phyloP scores from a whole-genome alignment of 2,888 invertebrate species.

The Tetragonisca angustula region DNA sequence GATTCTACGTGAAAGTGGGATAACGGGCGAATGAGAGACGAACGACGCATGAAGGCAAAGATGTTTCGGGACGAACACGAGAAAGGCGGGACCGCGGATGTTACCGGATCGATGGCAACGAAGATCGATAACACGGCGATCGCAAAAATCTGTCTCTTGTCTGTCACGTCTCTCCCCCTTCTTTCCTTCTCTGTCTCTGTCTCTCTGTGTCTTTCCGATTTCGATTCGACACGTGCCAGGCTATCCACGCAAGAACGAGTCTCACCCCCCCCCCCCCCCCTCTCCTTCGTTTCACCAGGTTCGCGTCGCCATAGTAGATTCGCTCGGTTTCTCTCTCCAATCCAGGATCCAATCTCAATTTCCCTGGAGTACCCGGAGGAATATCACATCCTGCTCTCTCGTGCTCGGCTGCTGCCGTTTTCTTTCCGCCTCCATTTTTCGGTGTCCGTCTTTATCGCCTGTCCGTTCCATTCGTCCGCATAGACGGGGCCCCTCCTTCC shows the following conservation, averaged over 20 bases:
- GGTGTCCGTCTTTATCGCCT: conserved; percentile 53
- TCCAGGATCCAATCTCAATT: conserved; percentile 78
- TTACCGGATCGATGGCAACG: conserved; percentile 14
- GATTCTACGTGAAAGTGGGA: background rate
- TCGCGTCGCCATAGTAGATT: conserved; percentile 41
- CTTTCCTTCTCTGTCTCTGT: background rate
- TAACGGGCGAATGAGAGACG: background rate
- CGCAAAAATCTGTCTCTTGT: conserved; percentile 55
- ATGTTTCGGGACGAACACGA: conserved; percentile 1
- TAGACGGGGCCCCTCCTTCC: conserved; percentile 30
- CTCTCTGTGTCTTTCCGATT: conserved; percentile 18
- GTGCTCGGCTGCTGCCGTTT: conserved; percentile 16
- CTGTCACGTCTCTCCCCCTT: background rate
- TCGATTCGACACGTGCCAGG: conserved; percentile 58
- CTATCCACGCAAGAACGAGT: conserved; percentile 30
- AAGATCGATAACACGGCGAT: conserved; percentile 58
- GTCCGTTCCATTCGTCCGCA: conserved; percentile 65
- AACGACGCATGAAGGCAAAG: background rate
- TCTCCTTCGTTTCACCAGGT: conserved; percentile 32
- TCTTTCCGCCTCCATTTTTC: conserved; percentile 35
- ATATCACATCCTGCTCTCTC: conserved; percentile 48
- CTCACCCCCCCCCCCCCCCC: background rate
- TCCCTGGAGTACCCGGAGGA: conserved; percentile 68
- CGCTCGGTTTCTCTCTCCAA: conserved; percentile 54
- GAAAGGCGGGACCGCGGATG: conserved; percentile 31